Evolutionary conservation across 1,140 invertebrate genomes (phyloP), one percentile per base, ranked within the genome.

Genomic region (Drosophila kanapiae): DNA sequence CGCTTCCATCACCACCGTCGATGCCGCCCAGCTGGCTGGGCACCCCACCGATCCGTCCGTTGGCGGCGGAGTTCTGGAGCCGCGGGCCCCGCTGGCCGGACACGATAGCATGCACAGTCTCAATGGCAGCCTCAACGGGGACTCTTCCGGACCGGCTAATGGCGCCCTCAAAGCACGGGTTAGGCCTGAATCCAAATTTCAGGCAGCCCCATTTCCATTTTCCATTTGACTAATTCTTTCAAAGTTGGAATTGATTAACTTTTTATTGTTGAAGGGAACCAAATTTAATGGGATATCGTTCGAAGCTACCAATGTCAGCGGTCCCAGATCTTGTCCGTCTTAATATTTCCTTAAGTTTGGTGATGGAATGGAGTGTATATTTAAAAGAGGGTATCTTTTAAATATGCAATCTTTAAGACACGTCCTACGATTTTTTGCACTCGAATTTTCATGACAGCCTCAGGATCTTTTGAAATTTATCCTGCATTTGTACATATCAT

Each of bases 61-160:
- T n/a, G 68, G 45, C 14, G 57, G 45, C 16, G 53, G 18, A 23
- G 33, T 40, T 9, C 31, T 45, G 53, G 74, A 71, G 56, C 83
- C 65, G 23, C 80, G 84, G 18, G 85, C 85, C 18, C 85, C 85
- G 6, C 38, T 88, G 18, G 85, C 85, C 42, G 81, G 63, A 58
- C 81, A 87, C 49, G 85, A 88, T 61, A 90, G 85, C 63, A 78
- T 87, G 77, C 59, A 88, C 54, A 88, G 84, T 49, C 62, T 87
- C 47, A 86, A 76, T 35, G 75, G 61, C 38, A 80, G 72, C 78
- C 37, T 75, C n/a, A 51, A 49, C 59, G 83, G 81, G 42, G 80
- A 88, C 35, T 53, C 45, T 14, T 35, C 62, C 43, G 70, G 59
- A 61, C 29, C 68, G 18, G 45, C 59, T 6, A 79, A 79, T 57